Base-by-base conservation (phyloP, 2,797 vertebrate species). In the Rallus crepitans region DNA sequence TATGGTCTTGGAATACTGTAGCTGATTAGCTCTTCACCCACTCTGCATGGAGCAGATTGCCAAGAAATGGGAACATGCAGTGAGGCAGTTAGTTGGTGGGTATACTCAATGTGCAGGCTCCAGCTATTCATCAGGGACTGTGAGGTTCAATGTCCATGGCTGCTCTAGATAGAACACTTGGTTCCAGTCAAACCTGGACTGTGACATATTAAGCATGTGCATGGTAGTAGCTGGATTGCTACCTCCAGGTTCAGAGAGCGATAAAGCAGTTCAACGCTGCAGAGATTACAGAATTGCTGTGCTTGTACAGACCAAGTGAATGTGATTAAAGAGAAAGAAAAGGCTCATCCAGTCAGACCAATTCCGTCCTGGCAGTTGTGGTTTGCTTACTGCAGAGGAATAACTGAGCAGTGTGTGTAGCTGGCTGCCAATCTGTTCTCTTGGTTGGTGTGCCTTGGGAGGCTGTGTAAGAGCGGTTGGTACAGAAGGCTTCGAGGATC, bases 251-350 rank as follows among this genome's bases (percentile, higher is more conserved):
- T 73, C 53, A 64, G 65, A 9, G 24, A 20, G 21, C 0, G 19
- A 6, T 4, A 19, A 19, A 76, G 25, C 37, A 10, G 47, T 57
- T 59, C 71, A 72, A 13, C 25, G 7, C 66, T 52, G 33, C 66
- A 76, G 55, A 50, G 78, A 11, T 19, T 25, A 24, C 21, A 16
- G 39, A 37, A 25, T 1, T 70, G 23, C 65, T 72, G 73, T 47
- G 9, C 1, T 60, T 33, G 13, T 37, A 19, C 3, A 18, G 40
- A 33, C 17, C 20, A 52, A 48, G 12, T 10, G 3, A 5, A 0
- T 28, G 2, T 4, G 8, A 27, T 8, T n/a, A 70, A 33, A 50
- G 66, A 33, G 50, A 48, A 25, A 25, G 39, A 33, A 76, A 89
- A 48, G 19, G 35, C 14, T 65, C n/a, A 1, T 50, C 3, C n/a